These are phyloP conservation scores for Coenonympha glycerion DNA, from an alignment of 2,888 invertebrate genomes.

Conservation along the genomic window DNA sequence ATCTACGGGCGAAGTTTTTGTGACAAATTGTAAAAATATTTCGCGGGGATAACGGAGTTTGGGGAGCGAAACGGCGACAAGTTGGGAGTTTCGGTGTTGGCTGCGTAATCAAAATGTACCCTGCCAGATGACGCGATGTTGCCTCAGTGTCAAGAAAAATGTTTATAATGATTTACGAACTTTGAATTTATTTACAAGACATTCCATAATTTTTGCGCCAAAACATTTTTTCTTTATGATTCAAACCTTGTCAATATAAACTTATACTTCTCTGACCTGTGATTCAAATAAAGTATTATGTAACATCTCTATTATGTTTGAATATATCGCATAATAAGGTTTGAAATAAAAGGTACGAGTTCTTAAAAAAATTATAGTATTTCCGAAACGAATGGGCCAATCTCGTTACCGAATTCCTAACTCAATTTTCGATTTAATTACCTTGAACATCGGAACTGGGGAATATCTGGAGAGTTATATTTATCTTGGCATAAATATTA, in stretches of 20 bases:
- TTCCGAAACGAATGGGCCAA: conserved; percentile 6
- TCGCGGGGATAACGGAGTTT: conserved; percentile 23
- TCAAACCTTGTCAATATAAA: too few relatives aligned
- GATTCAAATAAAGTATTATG: too few relatives aligned
- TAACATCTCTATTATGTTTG: too few relatives aligned
- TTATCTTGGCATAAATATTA: conserved; percentile 39
- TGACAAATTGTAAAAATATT: conserved; percentile 34
- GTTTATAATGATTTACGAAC: neutral
- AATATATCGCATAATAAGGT: too few relatives aligned
- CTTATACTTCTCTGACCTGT: too few relatives aligned
- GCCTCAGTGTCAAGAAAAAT: neutral
- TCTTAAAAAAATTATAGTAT: neutral
- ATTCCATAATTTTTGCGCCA: too few relatives aligned
- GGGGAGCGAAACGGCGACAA: conserved; percentile 15
- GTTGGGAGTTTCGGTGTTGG: conserved; percentile 14
- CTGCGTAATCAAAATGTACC: conserved; percentile 24
- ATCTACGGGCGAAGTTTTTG: conserved; percentile 26
- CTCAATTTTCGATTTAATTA: conserved; percentile 41
- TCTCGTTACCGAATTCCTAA: conserved; percentile 14
- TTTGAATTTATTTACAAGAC: neutral
- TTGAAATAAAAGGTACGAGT: neutral
- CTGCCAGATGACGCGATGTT: conserved; percentile 10
- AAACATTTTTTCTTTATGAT: too few relatives aligned
- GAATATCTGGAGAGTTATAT: conserved; percentile 32
- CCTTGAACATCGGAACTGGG: conserved; percentile 37